Conservation (phyloP, 1,140 invertebrate genomes). For the Caenorhabditis remanei region DNA sequence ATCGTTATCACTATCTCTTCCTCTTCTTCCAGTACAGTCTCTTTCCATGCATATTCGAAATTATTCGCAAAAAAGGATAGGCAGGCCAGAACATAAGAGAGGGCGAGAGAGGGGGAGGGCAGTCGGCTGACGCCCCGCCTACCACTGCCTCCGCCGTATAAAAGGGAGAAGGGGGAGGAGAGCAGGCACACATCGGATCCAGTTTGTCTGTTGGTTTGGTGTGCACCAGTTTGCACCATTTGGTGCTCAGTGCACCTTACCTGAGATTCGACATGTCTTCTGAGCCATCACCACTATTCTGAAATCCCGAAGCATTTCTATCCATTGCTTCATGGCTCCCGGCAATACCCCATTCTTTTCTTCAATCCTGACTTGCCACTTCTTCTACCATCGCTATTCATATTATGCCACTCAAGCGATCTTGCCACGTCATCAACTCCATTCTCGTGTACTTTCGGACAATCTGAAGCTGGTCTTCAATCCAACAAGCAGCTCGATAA, state of each 20-base stretch:
- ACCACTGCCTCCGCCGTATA: conserved; percentile 35
- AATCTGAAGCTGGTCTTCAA: conserved; percentile 48
- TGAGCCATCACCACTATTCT: not conserved
- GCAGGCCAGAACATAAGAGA: conserved; percentile 28
- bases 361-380: conserved; percentile 19
- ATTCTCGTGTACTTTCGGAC: conserved; percentile 33
- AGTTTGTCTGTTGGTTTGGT: conserved; percentile 48
- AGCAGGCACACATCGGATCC: conserved; percentile 49
- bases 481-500: conserved; percentile 36
- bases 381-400: conserved; percentile 13
- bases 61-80: conserved; percentile 54
- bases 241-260: not conserved
- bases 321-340: not conserved
- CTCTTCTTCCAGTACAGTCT: conserved; percentile 33
- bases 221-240: conserved; percentile 16
- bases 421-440: conserved; percentile 36
- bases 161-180: conserved; percentile 48
- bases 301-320: not conserved
- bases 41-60: conserved; percentile 40
- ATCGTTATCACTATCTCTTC: not conserved
- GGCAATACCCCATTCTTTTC: conserved; percentile 26
- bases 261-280: conserved; percentile 34
- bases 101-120: conserved; percentile 34
- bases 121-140: conserved; percentile 30
- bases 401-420: conserved; percentile 19